phyloP scores from a whole-genome alignment of 2,888 invertebrate genomes.

The Drosophila picticornis region DNA sequence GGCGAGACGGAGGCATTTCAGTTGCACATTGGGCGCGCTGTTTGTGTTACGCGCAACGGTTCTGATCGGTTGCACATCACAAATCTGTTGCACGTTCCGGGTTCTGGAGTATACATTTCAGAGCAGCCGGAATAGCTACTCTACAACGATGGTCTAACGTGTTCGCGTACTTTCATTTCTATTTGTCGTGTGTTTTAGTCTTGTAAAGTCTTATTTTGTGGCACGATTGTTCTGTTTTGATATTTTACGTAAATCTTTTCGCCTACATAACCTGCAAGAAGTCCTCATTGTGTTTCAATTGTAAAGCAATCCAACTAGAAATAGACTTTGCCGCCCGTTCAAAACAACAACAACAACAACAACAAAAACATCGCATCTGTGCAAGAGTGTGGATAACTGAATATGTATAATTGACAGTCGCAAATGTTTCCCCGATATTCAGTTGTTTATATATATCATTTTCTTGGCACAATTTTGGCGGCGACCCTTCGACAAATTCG shows the following conservation, averaged over 20 bases:
- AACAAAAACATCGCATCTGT: constrained; percentile 19
- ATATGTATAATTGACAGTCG: constrained; percentile 56
- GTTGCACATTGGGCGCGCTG: constrained; percentile 75
- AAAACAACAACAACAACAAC: constrained; percentile 9
- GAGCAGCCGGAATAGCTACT: constrained; percentile 14
- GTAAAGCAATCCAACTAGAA: constrained; percentile 39
- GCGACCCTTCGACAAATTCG: constrained; percentile 24
- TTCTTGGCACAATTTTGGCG: constrained; percentile 10
- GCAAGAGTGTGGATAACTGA: constrained; percentile 11
- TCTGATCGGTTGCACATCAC: constrained; percentile 58
- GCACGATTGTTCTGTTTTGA: constrained; percentile 27
- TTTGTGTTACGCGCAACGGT: constrained; percentile 65
- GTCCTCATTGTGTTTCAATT: constrained; percentile 31
- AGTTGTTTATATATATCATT: constrained; percentile 1
- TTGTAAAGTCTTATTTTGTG: constrained; percentile 31
- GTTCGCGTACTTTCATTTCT: constrained; percentile 31
- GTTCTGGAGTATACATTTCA: constrained; percentile 26
- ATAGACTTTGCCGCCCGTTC: constrained; percentile 28
- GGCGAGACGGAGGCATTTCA: constrained; percentile 39
- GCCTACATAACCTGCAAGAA: constrained; percentile 68
- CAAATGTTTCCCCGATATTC: constrained; percentile 48
- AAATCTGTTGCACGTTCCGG: constrained; percentile 23
- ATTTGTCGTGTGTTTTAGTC: constrained; percentile 46
- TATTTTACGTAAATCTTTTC: constrained; percentile 73
- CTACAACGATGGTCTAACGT: constrained; percentile 43